Evolutionary conservation across 2,113 vertebrate species (phyloP), one percentile per base, ranked within the genome.

Genomic region (Phalacrocorax brasilianus): DNA sequence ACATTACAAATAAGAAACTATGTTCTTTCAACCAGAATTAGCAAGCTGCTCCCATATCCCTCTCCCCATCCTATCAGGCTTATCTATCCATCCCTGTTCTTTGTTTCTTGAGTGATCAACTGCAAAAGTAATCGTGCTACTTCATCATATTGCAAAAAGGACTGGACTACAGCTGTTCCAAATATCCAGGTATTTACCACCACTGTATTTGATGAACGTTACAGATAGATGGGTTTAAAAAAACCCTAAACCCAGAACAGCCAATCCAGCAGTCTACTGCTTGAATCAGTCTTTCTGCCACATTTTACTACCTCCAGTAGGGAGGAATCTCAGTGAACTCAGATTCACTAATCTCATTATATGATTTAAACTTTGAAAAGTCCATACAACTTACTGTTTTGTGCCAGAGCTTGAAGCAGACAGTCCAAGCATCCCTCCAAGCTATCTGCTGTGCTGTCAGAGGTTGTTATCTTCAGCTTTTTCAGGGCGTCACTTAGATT

Each of bases 391-490:
- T 99, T 98, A 99, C 99, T 99, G 97, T 99, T 99, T 95, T 99
- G 99, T 97, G 98, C 97, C 92, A 99, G 97, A 23, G 99, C 99
- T 98, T 99, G 99, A 95, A 99, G 99, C 93, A 99, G 97, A 96
- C 99, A 99, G 97, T 99, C 99, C 98, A 99, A 98, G 71, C 99
- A 99, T 96, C 98, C 98, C 96, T 99, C 99, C 96, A 99, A 97
- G 63, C 98, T 98, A 98, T 99, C 99, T 35, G 98, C 96, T 84
- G 98, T 95, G 91, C 97, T 98, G 97, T 99, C 99, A 78, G 97
- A 97, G 32, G 98, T 98, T 35, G 98, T 98, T 85, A 99, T 98
- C 98, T 99, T 99, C 98, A 99, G 98, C 87, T 99, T 99, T 98
- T 99, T 99, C 97, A 99, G 97, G 91, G 99, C 98, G 24, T 99